A percentile compares a stretch with the other conserved stretches of the same genome.
These are phyloP conservation scores for Chalcis sispes DNA, from an alignment of 2,888 invertebrate genomes.

Conservation along the genomic window DNA sequence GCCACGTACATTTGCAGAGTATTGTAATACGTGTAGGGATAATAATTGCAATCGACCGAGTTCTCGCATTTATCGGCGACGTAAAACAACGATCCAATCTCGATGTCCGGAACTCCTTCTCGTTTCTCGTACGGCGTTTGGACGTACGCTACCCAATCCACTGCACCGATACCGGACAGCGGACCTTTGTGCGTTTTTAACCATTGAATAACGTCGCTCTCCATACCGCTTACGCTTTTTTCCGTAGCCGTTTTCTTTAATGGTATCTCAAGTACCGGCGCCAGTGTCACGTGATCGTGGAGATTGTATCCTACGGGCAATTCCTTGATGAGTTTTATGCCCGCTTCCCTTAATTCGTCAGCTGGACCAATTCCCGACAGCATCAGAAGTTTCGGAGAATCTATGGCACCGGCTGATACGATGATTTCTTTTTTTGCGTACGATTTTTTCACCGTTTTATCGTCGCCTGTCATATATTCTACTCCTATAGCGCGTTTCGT, in stretches of 20 bases:
- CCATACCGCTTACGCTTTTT: conserved; percentile 66
- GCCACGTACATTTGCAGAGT: conserved; percentile 80
- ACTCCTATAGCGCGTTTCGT: conserved; percentile 75
- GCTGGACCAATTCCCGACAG: conserved; percentile 76
- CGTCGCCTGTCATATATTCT: conserved; percentile 69
- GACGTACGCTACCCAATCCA: conserved; percentile 80
- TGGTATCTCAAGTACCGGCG: conserved; percentile 66
- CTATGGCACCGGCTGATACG: conserved; percentile 77
- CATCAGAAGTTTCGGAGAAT: conserved; percentile 77
- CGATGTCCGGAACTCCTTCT: conserved; percentile 80
- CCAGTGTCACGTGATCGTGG: conserved; percentile 75
- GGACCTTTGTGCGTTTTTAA: conserved; percentile 77
- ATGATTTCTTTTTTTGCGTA: conserved; percentile 76
- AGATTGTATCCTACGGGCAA: conserved; percentile 77
- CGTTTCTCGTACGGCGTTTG: conserved; percentile 78
- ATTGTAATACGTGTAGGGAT: conserved; percentile 81
- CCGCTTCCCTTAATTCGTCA: conserved; percentile 64
- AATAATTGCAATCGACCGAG: conserved; percentile 75
- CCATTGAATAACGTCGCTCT: conserved; percentile 75
- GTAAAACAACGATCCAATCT: conserved; percentile 78
- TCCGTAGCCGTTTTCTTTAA: conserved; percentile 63
- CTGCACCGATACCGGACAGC: conserved; percentile 75
- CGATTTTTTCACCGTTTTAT: conserved; percentile 68
- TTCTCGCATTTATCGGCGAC: conserved; percentile 79
- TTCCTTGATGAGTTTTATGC: conserved; percentile 72